Base-by-base conservation (phyloP, 1,140 invertebrate genomes). In the Melitaea cinxia region DNA sequence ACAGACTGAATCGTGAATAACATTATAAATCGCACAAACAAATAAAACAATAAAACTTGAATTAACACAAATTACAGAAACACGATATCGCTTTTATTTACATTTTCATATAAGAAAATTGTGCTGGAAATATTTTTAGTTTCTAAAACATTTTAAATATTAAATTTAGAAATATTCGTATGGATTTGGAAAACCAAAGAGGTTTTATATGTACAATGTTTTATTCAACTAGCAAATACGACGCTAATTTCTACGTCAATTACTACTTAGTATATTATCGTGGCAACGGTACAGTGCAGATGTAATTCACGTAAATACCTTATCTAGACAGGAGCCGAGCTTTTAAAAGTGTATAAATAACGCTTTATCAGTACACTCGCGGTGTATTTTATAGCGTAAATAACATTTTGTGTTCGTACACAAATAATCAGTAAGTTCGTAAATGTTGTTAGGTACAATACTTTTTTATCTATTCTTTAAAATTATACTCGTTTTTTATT, bases 321-420 rank as follows among this genome's bases (percentile, higher is more conserved):
- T 83, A 83, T 83, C 78, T 70, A 62, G 33, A 56, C 68, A 70
- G 73, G 79, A 74, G 77, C 65, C 65, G 59, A 71, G 72, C 75
- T 80, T 78, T 75, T 74, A 73, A 77, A 80, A 76, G 68, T 75
- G 63, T 76, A 77, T 79, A 81, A 82, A 82, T 78, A 79, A 78
- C 66, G 50, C 65, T 73, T 80, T 82, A 78, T 78, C 70, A 68
- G 61, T 65, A 64, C 53, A 53, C 68, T 60, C 66, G 69, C 55
- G 65, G 65, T 58, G 63, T 52, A 59, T 60, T 64, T 67, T 70
- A 66, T 52, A 52, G 62, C 49, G 28, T 58, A 66, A 65, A 71
- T 66, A 65, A 67, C 47, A 57, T 72, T 57, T 45, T 64, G 39
- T 55, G 14, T 53, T 53, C 49, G 35, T 47, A 47, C n/a, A n/a